Evolutionary conservation across 1,140 invertebrate species (phyloP), one percentile per base, ranked within the genome.

Genomic region (Cheumatopsyche charites): DNA sequence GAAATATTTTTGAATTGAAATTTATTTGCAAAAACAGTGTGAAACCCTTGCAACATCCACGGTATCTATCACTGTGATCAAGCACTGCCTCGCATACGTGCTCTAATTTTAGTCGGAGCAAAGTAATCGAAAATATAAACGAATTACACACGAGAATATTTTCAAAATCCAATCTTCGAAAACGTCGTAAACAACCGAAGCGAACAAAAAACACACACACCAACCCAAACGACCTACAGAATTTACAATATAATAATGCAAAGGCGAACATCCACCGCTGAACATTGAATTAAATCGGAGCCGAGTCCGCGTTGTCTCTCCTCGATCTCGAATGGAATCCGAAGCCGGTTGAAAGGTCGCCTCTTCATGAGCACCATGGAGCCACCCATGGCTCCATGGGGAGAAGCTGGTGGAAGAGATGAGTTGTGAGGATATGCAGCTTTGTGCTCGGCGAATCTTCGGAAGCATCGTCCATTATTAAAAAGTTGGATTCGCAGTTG

Each of bases 61-160:
- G 12, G 26, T 68, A 68, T 68, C 66, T 68, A 55, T 55, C 66
- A 45, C 25, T 36, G n/a, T 19, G 49, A 68, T 68, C 66, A 52
- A 68, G 19, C 25, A 23, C 26, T 55, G n/a, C 23, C 66, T 45
- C 63, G 41, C 63, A 61, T 66, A 49, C 55, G 25, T 52, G 67
- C 25, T 69, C 68, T 71, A 71, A 72, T 75, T 73, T 75, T 73
- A 73, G 74, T 71, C 43, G 42, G 41, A 71, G 74, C 62, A 67
- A 75, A 73, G 74, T 75, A 75, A 75, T 75, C 74, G 74, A 75
- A 75, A 75, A 75, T 23, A 65, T 75, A 75, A 75, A 75, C 68
- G 71, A 75, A 75, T 75, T 75, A 75, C 49, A 47, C 45, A 23
- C 67, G 62, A 47, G 68, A 4, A 55, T 47, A 72, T 75, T 75